Evolutionary conservation across 2,888 invertebrate genomes (phyloP), one percentile per base, ranked within the genome.

Genomic region (Microplitis deprimator): DNA sequence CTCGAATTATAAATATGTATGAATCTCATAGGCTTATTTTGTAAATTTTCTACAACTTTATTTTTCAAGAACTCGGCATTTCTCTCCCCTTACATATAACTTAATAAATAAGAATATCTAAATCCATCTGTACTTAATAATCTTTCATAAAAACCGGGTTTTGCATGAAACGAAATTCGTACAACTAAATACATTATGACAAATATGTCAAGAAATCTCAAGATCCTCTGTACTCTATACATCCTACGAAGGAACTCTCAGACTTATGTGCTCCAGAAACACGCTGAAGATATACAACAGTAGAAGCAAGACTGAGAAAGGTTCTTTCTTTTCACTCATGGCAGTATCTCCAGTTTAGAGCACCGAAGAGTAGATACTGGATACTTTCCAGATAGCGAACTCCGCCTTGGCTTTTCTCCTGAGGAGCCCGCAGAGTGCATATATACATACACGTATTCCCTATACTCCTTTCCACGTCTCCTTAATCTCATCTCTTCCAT

Each of bases 321-420:
- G 17, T 17, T 62, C 6, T 62, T 62, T 16, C 7, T 62, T 62
- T 59, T 69, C 29, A 69, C 69, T 16, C 50, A 20, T 39, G 39
- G 38, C 68, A 29, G 17, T 61, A 17, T 7, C 29, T 61, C 20
- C 29, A 59, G 29, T 50, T 71, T 38, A 29, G 50, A 50, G 50
- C 13, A 50, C 16, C 17, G 61, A 71, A 17, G 38, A 71, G 60
- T 60, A 71, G 70, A 71, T 29, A 29, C 50, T 71, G 61, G 59
- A 71, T 61, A 61, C 60, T 61, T 71, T 71, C 70, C 61, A 71
- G 70, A 71, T 71, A 71, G 61, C 70, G 17, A 17, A 59, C 59
- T 71, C 70, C 70, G 29, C 59, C 70, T 71, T 29, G 16, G 39
- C 70, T 71, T 71, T 71, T 71, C 60, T 71, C 17, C n/a, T 38